Percentiles rank a stretch among this genome's conserved stretches.
phyloP scores from a whole-genome alignment of 2,113 vertebrate genomes.

The Lasiurus borealis region DNA sequence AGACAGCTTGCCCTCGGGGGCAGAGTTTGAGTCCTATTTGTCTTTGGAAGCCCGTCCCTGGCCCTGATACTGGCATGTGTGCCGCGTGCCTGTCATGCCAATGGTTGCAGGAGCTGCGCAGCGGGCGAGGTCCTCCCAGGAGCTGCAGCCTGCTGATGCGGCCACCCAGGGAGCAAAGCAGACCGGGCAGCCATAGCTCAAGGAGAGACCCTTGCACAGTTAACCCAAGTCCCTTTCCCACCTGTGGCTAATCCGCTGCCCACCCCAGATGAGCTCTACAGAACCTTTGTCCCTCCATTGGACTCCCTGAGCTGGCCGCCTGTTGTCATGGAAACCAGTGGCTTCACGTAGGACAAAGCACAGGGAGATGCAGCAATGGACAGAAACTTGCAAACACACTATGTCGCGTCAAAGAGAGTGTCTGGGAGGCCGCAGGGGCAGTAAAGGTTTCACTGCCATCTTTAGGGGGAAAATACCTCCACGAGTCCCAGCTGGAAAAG shows the following conservation, averaged over 20 bases:
- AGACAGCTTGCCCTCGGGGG: background rate
- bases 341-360: conserved; percentile 62
- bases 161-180: background rate
- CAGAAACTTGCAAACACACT: conserved; percentile 50
- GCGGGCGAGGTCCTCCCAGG: too few species aligned
- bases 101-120: accelerated
- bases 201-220: background rate
- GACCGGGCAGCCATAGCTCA: accelerated
- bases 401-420: background rate
- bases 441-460: background rate
- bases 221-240: background rate
- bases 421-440: background rate
- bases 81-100: background rate
- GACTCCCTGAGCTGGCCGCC: background rate
- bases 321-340: conserved; percentile 78
- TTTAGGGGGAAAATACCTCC: background rate
- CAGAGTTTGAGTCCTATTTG: background rate
- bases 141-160: accelerated
- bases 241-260: background rate
- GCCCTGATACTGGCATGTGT: background rate
- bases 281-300: background rate
- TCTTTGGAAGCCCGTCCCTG: background rate
- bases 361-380: conserved; percentile 32
- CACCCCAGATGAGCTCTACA: background rate
- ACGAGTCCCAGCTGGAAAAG: background rate